Conservation (phyloP, 2,113 vertebrate species). For the Tringa solitaria region DNA sequence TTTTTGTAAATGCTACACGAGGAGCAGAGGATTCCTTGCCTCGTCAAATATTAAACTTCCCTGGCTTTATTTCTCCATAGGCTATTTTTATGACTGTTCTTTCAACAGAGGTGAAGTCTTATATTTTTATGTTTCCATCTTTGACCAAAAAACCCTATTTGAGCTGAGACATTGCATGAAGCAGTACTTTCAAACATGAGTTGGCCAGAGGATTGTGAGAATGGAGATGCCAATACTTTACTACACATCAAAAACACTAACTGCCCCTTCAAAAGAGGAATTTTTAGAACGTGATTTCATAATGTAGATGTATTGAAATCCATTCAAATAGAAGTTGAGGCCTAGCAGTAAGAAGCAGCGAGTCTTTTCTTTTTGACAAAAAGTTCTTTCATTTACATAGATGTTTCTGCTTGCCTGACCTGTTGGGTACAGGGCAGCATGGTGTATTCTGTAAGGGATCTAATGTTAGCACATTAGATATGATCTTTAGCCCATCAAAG, state of each 20-base stretch:
- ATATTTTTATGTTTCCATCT: conserved; percentile 43
- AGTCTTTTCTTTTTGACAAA: neutral
- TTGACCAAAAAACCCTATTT: neutral
- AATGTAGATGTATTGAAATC: conserved; percentile 16
- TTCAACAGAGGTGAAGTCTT: conserved; percentile 27
- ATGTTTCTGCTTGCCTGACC: neutral
- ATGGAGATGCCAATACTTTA: neutral
- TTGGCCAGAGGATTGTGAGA: neutral
- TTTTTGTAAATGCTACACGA: conserved; percentile 33
- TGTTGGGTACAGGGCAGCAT: neutral
- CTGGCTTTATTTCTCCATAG: conserved; percentile 47
- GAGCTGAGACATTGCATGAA: conserved; percentile 1
- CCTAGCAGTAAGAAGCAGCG: neutral
- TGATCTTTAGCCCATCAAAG: neutral
- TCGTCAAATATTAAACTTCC: conserved; percentile 43
- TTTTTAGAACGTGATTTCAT: conserved; percentile 56
- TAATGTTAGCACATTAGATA: neutral
- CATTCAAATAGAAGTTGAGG: neutral
- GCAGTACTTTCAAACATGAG: neutral
- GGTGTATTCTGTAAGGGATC: neutral
- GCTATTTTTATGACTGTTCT: conserved; percentile 52
- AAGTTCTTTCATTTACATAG: neutral
- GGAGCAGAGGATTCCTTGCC: conserved; percentile 23
- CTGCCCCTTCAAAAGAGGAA: conserved; percentile 16
- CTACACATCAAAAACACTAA: conserved; percentile 10